Base-by-base conservation (phyloP, 2,797 vertebrate genomes). In the Helicolenus hilgendorfi region DNA sequence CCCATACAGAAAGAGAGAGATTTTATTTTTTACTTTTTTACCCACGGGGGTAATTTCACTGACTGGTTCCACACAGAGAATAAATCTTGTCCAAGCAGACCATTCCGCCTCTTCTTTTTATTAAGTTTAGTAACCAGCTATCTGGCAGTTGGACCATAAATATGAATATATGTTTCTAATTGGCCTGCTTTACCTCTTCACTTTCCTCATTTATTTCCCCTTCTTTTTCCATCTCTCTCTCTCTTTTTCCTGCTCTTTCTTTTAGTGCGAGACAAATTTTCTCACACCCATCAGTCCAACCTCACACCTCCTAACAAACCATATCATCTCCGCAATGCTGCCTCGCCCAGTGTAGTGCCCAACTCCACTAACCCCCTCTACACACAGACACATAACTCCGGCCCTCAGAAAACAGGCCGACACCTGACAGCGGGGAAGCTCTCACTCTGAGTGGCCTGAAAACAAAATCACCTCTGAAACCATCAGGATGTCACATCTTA, bases 231-330 rank as follows among this genome's bases (percentile, higher is more conserved):
- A 3, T 78, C 27, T 53, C 7, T 74, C 63, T 35, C 33, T n/a
- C 45, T 35, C 10, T 49, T 26, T 49, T 31, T 35, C 7, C 75
- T 77, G 24, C 68, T 71, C 45, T 74, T 35, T 73, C 58, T 78
- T 77, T 71, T 58, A 11, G 41, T 69, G 77, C 24, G 60, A 94
- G 84, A 89, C 77, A 86, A 68, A 88, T 83, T 2, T 88, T 68
- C 69, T 94, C 89, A 89, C 95, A 93, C 88, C 86, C 87, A 89
- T 95, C 91, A 91, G 68, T 83, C 78, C 81, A 80, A 68, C 79
- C 82, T 93, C 82, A 76, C 94, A 95, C 93, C 88, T 92, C 81
- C 83, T 89, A 91, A 93, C 81, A 86, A 82, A 85, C 91, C 82
- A 45, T 38, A 82, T 93, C 85, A 81, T 63, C 36, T 15, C 58